Conservation (phyloP, 2,888 invertebrate species). For the Chalcosyrphus nemorum region DNA sequence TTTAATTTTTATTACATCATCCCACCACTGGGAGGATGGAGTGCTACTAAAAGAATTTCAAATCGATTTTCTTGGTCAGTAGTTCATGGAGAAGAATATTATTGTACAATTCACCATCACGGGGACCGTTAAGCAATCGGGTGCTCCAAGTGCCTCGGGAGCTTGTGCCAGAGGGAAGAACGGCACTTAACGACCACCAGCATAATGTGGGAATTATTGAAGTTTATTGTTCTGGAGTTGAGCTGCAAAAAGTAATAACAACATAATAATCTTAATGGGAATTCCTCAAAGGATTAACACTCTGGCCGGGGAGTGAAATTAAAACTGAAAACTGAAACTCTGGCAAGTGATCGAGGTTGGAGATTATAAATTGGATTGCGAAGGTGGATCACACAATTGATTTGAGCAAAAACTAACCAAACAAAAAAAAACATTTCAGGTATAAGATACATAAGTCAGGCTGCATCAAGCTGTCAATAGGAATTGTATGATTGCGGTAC, state of each 20-base stretch:
- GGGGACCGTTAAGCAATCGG: not conserved
- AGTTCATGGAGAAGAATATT: conserved; percentile 7
- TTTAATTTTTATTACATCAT: not conserved
- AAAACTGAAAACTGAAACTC: conserved; percentile 14
- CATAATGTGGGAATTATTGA: conserved; percentile 7
- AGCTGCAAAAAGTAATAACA: conserved; percentile 23
- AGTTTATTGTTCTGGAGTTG: conserved; percentile 20
- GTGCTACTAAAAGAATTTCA: not conserved
- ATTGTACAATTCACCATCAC: not conserved
- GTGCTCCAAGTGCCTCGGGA: not conserved
- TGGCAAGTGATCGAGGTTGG: conserved; percentile 14
- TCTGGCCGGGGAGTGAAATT: conserved; percentile 14
- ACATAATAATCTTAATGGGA: conserved; percentile 23
- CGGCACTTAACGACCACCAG: not conserved
- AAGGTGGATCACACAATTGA: conserved; percentile 15
- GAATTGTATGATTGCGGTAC: conserved; percentile 1
- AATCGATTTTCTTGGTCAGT: not conserved
- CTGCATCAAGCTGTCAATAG: conserved; percentile 6
- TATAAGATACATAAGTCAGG: not conserved
- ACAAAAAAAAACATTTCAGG: not conserved
- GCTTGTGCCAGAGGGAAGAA: not conserved
- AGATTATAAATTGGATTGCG: not conserved
- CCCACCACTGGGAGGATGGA: not conserved
- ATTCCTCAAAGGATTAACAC: conserved; percentile 35
- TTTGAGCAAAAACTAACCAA: no score